phyloP scores from a whole-genome alignment of 1,140 invertebrate genomes.

The Drusus annulatus region DNA sequence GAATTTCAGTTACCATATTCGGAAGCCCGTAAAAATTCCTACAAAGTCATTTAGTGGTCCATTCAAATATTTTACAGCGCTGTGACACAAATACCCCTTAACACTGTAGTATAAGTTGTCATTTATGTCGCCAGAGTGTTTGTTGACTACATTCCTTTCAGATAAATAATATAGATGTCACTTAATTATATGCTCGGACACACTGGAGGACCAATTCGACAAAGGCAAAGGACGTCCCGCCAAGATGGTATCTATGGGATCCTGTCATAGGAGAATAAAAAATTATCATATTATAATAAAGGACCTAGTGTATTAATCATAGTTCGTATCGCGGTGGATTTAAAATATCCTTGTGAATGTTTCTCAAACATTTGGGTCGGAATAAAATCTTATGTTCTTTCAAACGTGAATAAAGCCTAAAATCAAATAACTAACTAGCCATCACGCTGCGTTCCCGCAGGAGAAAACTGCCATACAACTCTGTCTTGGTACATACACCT shows the following conservation, averaged over 20 bases:
- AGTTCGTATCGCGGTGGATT: constrained; percentile 24
- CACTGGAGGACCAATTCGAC: background rate
- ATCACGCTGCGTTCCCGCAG: no score
- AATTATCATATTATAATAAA: constrained; percentile 38
- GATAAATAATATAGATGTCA: constrained; percentile 30
- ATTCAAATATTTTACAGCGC: background rate
- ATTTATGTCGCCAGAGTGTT: constrained; percentile 12
- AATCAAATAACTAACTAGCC: no score
- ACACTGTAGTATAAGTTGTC: background rate
- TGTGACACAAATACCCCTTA: background rate
- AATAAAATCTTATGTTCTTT: no score
- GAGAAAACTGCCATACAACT: no score
- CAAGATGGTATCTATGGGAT: constrained; percentile 4
- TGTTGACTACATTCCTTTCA: background rate
- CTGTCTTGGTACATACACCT: no score
- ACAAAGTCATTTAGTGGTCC: background rate
- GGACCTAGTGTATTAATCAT: constrained; percentile 35
- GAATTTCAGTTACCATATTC: background rate
- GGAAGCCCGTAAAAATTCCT: constrained; percentile 5
- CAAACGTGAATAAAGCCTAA: no score
- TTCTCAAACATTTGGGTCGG: constrained; percentile 4
- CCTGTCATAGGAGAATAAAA: constrained; percentile 29
- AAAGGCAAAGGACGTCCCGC: constrained; percentile 31
- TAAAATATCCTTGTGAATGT: constrained; percentile 10
- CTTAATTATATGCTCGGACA: constrained; percentile 14